phyloP scores from a whole-genome alignment of 2,113 vertebrate species.

The Nanorana parkeri region DNA sequence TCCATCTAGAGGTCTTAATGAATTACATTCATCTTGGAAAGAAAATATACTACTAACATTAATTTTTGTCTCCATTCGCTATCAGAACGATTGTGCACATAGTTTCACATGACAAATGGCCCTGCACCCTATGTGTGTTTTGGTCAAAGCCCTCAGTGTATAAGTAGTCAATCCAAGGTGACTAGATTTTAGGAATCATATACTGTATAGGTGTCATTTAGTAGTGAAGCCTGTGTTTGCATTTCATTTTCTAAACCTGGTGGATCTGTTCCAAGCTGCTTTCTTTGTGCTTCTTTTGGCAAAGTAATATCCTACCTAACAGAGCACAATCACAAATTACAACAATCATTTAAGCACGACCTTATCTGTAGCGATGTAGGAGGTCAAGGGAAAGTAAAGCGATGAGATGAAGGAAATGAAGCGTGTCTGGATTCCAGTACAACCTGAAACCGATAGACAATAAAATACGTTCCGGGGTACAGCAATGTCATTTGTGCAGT shows the following conservation, averaged over 20 bases:
- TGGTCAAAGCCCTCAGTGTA: too few species aligned
- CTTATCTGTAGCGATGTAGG: background rate
- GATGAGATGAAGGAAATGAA: background rate
- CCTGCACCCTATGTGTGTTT: too few species aligned
- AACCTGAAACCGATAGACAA: background rate
- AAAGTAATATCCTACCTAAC: background rate
- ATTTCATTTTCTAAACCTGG: background rate
- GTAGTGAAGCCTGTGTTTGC: background rate
- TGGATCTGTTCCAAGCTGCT: background rate
- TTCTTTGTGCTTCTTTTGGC: background rate
- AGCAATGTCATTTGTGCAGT: too few species aligned
- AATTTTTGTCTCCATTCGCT: too few species aligned
- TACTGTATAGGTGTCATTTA: too few species aligned
- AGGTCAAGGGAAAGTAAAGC: background rate
- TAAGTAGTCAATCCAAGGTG: too few species aligned
- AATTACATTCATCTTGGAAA: too few species aligned
- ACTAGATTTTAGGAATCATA: too few species aligned
- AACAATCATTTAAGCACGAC: background rate
- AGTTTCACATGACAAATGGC: too few species aligned
- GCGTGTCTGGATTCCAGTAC: background rate
- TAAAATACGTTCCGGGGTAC: background rate
- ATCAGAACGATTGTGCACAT: too few species aligned
- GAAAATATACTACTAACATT: too few species aligned
- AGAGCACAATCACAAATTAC: background rate
- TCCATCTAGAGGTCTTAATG: too few species aligned